A percentile compares a stretch with the other conserved stretches of the same genome.
Evolutionary conservation across 2,888 invertebrate species (phyloP).

Genomic region (Polia nebulosa): DNA sequence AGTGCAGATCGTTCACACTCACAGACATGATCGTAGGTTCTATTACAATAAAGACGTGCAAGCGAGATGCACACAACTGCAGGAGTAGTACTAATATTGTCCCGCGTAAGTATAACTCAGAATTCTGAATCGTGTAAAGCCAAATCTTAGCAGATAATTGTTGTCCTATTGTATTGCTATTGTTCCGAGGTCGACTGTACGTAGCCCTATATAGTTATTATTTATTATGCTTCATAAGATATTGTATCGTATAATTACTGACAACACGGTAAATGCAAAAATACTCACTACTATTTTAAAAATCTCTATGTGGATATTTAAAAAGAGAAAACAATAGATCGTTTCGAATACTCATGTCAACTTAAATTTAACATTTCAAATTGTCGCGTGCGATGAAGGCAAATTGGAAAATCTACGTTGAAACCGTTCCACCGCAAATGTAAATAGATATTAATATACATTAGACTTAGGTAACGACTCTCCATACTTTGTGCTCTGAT

Average conservation of each 20-base stretch:
- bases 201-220: conserved; percentile 71
- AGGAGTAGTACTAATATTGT: not conserved
- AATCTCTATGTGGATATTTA: conserved; percentile 54
- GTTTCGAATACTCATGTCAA: conserved; percentile 60
- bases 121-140: conserved; percentile 69
- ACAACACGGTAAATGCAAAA: conserved; percentile 76
- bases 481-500: conserved; percentile 70
- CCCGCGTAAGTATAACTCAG: conserved; percentile 75
- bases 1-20: not conserved
- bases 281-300: conserved; percentile 68
- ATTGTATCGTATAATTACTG: conserved; percentile 63
- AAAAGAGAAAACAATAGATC: conserved; percentile 53
- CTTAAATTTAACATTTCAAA: conserved; percentile 64
- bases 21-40: conserved; percentile 1
- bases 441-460: conserved; percentile 55
- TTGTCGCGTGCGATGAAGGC: conserved; percentile 68
- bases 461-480: conserved; percentile 64
- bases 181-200: conserved; percentile 64
- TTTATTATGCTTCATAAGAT: conserved; percentile 77
- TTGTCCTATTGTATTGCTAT: conserved; percentile 68
- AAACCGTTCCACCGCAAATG: conserved; percentile 44
- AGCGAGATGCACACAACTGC: not conserved
- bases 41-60: conserved; percentile 15
- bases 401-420: conserved; percentile 64
- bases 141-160: conserved; percentile 73